Evolutionary conservation across 1,140 invertebrate genomes (phyloP).

Genomic region (Kradibia gibbosae): DNA sequence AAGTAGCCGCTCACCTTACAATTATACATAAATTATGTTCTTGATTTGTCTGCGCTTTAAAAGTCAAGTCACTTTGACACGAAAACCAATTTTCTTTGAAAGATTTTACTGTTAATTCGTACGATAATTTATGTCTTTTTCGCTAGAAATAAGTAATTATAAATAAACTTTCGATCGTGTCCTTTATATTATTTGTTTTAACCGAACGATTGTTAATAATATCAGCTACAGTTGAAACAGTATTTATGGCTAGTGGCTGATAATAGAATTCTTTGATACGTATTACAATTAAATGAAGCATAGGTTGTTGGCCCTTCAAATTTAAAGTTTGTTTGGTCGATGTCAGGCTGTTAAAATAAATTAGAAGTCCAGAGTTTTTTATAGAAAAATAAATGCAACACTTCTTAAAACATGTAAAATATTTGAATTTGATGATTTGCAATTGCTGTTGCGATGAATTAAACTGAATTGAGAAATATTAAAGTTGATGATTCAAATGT

Average conservation of each 20-base stretch:
- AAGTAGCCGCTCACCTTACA: constrained; percentile 47
- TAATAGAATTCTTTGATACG: background rate
- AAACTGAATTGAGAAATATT: background rate
- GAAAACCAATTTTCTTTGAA: too few relatives aligned
- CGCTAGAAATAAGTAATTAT: background rate
- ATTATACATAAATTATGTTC: constrained; percentile 50
- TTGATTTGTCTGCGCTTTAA: constrained; percentile 18
- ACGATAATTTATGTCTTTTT: background rate
- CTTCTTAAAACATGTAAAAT: too few relatives aligned
- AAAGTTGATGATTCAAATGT: background rate
- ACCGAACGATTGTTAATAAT: background rate
- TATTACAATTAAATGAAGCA: too few relatives aligned
- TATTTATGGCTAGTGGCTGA: background rate
- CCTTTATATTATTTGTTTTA: background rate
- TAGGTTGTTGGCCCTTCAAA: too few relatives aligned
- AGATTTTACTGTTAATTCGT: background rate
- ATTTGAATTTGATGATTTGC: too few relatives aligned
- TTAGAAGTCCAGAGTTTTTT: too few relatives aligned
- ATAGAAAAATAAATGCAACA: too few relatives aligned
- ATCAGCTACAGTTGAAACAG: background rate
- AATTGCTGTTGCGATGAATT: too few relatives aligned
- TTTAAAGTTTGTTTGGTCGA: too few relatives aligned
- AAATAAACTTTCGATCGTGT: background rate
- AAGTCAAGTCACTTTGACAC: background rate
- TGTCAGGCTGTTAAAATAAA: too few relatives aligned